Evolutionary conservation across 2,888 invertebrate genomes (phyloP), one percentile per base, ranked within the genome.

Genomic region (Saturnia pavonia): DNA sequence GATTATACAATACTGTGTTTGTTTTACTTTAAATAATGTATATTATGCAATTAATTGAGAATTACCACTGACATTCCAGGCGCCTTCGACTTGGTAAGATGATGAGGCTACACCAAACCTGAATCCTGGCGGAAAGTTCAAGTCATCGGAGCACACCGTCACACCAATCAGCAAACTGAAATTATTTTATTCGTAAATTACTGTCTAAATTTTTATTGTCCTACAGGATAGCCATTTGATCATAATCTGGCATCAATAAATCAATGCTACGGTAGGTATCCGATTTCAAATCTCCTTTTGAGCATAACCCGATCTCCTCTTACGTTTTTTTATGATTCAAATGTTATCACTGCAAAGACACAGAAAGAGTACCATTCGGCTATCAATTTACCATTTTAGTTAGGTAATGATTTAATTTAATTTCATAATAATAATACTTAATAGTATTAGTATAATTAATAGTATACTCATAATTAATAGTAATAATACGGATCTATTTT

Each of bases 31-130:
- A n/a, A n/a, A n/a, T n/a, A n/a, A n/a, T n/a, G n/a, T n/a, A n/a
- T n/a, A n/a, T n/a, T n/a, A n/a, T n/a, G n/a, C n/a, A 25, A 57
- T 14, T 57, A 27, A 12, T 14, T 57, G 12, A 25, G 12, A 7
- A 78, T 82, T 76, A 93, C 94, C 92, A 73, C 86, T 87, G 48
- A 75, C 83, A 77, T 93, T 91, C 91, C 92, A 92, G 1, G 78
- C 92, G 0, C 94, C 94, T 82, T 94, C 94, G 0, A 91, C 74
- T 77, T 93, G 92, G 74, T 91, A 89, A 0, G 91, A 73, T 0
- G 92, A 84, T 0, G 92, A 87, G 3, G 91, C 87, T 0, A 85
- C 79, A 0, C 91, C 91, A 43, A 92, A 88, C 71, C 83, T 77
- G 74, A 93, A 91, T 68, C 80, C 79, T 0, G 74, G 57, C 0